Evolutionary conservation across 64 coral and sea anemone species (phyloP).

Genomic region (Orbicella faveolata): DNA sequence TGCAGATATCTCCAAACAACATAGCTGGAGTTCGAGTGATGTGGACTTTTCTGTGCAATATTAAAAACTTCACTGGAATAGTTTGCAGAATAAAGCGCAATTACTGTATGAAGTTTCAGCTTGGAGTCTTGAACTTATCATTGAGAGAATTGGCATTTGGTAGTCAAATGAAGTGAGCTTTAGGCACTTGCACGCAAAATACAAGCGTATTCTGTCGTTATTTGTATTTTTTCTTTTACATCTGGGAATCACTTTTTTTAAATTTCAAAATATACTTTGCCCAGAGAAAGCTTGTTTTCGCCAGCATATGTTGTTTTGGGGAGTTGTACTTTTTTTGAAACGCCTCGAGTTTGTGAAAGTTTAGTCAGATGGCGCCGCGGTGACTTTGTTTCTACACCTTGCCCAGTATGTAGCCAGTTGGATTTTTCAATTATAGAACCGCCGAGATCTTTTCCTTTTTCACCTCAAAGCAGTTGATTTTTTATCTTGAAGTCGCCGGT

Average conservation of each 20-base stretch:
- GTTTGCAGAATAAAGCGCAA: neutral
- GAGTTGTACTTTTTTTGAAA: neutral
- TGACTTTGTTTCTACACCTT: slow-evolving; percentile 20
- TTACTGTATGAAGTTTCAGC: neutral
- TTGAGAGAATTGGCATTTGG: neutral
- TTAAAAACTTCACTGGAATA: neutral
- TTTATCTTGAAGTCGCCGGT: neutral
- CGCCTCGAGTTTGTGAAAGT: neutral
- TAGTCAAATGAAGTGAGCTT: neutral
- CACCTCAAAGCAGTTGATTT: neutral
- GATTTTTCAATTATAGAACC: slow-evolving; percentile 11
- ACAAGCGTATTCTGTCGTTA: neutral
- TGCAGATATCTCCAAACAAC: neutral
- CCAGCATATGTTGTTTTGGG: neutral
- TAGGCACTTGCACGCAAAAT: neutral
- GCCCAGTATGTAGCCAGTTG: neutral
- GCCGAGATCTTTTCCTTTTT: slow-evolving; percentile 12
- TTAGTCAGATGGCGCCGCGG: neutral
- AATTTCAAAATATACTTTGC: neutral
- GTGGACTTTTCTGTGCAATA: neutral
- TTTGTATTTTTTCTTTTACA: neutral
- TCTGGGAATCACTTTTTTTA: neutral
- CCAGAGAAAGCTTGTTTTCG: neutral
- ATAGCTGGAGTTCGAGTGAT: neutral
- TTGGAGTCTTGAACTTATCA: neutral